A percentile compares a stretch with the other conserved stretches of the same genome.
Evolutionary conservation across 2,888 invertebrate species (phyloP).

Genomic region (Smittia aterrima): DNA sequence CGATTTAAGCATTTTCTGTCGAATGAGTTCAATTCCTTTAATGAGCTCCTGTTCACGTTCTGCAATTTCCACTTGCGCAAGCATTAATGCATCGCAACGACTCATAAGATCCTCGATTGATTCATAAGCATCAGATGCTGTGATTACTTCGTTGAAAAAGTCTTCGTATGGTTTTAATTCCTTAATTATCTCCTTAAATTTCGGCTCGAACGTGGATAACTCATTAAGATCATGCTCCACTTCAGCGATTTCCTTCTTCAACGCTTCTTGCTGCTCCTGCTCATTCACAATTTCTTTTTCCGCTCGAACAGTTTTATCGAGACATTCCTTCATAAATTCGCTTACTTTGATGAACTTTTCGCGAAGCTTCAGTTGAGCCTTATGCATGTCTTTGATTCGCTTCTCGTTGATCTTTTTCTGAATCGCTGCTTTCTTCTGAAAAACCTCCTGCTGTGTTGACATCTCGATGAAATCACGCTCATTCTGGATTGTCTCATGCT

Average conservation of each 20-base stretch:
- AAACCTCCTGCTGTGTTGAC: conserved; percentile 48
- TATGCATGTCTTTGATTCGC: conserved; percentile 49
- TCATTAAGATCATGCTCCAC: conserved; percentile 45
- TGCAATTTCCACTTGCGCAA: conserved; percentile 51
- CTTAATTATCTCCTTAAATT: conserved; percentile 47
- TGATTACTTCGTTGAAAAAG: conserved; percentile 50
- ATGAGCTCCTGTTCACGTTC: conserved; percentile 46
- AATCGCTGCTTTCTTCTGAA: conserved; percentile 48
- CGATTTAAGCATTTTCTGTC: conserved; percentile 49
- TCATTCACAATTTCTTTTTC: conserved; percentile 45
- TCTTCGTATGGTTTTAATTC: conserved; percentile 50
- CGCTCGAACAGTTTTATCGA: conserved; percentile 1
- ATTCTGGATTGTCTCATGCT: conserved; percentile 50
- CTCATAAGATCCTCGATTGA: conserved; percentile 52
- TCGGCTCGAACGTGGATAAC: conserved; percentile 47
- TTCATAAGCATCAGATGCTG: conserved; percentile 48
- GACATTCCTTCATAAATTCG: conserved; percentile 49
- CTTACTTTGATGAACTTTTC: conserved; percentile 51
- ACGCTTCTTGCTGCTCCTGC: conserved; percentile 46
- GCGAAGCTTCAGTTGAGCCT: conserved; percentile 48
- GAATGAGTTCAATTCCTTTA: conserved; percentile 51
- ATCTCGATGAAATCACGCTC: conserved; percentile 50
- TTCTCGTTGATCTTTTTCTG: conserved; percentile 47
- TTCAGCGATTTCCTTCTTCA: conserved; percentile 46
- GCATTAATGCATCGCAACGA: conserved; percentile 53